Base-by-base conservation (phyloP, 1,140 invertebrate species). In the Pseudoatta argentina region DNA sequence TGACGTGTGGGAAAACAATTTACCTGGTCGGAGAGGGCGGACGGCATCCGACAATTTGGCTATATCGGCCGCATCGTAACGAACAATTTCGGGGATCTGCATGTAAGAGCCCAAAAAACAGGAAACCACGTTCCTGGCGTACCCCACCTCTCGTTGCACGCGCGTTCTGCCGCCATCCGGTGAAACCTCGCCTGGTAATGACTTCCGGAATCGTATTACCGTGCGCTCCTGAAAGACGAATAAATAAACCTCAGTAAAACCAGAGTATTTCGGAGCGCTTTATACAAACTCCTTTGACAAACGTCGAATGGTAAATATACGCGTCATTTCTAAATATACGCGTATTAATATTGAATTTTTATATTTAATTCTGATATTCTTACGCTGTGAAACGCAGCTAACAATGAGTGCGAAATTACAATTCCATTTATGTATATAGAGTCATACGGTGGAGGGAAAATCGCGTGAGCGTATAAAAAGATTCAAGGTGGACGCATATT, bases 161-260 rank as follows among this genome's bases (percentile, higher is more conserved):
- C 93, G 93, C 72, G 89, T 87, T 71, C 91, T 59, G 81, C 92
- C 92, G 78, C 85, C 91, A 63, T 94, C 92, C 53, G 77, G 72
- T 24, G 83, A 71, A 55, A 85, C 48, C 73, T 92, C 89, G 12
- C 75, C 87, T 10, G 90, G 75, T 16, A 85, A 61, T 66, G 89
- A 93, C 90, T 95, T 96, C 90, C 90, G 94, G 90, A 94, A 95
- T 78, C 95, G 92, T 82, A 96, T 92, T 63, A 96, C 93, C 30
- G 91, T 93, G 48, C 87, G 86, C 51, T 95, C 93, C 95, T 96
- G 90, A 53, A 92, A 93, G 30, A 82, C 16, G 12, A 51, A 76
- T 67, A 67, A 59, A 27, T 12, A 27, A 61, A 59, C 24, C 24
- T 6, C 10, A 53, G 24, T 64, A 69, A 82, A 71, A 8, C 1